Conservation (phyloP, 2,888 invertebrate genomes). For the Rhagonycha lutea region DNA sequence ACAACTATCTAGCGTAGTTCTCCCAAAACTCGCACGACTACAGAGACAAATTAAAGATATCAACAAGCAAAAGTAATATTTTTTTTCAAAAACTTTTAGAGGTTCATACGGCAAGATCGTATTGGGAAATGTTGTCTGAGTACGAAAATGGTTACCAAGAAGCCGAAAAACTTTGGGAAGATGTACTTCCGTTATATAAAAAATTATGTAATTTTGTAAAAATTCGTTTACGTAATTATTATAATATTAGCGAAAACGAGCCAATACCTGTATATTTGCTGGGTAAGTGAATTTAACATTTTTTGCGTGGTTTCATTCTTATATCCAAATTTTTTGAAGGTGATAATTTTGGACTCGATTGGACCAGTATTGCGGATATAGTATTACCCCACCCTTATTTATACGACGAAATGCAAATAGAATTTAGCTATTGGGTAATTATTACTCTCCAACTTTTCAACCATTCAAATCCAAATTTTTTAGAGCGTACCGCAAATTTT, state of each 20-base stretch:
- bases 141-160: slow-evolving; percentile 59
- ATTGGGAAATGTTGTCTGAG: slow-evolving; percentile 62
- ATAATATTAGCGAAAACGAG: slow-evolving; percentile 53
- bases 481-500: slow-evolving; percentile 59
- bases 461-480: slow-evolving; percentile 20
- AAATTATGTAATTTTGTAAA: slow-evolving; percentile 62
- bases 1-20: too few species aligned
- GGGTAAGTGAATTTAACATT: slow-evolving; percentile 52
- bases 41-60: too few species aligned
- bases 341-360: slow-evolving; percentile 62
- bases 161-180: slow-evolving; percentile 61
- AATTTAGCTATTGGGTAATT: slow-evolving; percentile 42
- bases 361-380: slow-evolving; percentile 62
- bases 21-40: too few species aligned
- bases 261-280: slow-evolving; percentile 58
- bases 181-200: slow-evolving; percentile 60
- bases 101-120: slow-evolving; percentile 35
- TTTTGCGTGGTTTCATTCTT: background rate
- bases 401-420: slow-evolving; percentile 39
- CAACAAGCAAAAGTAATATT: too few species aligned
- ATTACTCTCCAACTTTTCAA: background rate
- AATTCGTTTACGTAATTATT: slow-evolving; percentile 56
- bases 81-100: slow-evolving; percentile 1
- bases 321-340: slow-evolving; percentile 47
- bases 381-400: slow-evolving; percentile 59